Evolutionary conservation across 2,888 invertebrate species (phyloP).

Genomic region (Thymelicus lineola): DNA sequence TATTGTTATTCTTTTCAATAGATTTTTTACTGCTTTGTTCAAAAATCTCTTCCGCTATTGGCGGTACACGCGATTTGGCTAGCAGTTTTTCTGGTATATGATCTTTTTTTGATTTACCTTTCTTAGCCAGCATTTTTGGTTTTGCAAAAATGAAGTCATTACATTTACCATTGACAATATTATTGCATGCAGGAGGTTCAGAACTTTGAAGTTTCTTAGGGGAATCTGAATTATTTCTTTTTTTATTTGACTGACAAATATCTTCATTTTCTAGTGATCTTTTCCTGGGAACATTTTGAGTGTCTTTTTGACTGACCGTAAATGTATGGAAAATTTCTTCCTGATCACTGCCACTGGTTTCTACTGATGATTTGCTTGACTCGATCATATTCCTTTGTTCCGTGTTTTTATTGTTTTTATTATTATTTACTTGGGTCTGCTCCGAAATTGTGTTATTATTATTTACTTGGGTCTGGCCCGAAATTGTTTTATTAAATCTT

Average conservation of each 20-base stretch:
- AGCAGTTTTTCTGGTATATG: slow-evolving; percentile 29
- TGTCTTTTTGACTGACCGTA: neutral
- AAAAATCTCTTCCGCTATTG: slow-evolving; percentile 6
- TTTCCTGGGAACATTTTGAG: slow-evolving; percentile 47
- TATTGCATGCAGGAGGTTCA: neutral
- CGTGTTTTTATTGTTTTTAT: slow-evolving; percentile 10
- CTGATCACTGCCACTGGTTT: slow-evolving; percentile 37
- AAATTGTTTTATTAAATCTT: slow-evolving; percentile 60
- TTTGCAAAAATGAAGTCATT: slow-evolving; percentile 64
- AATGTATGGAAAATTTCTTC: slow-evolving; percentile 33
- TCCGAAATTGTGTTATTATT: slow-evolving; percentile 49
- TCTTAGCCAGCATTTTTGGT: slow-evolving; percentile 59
- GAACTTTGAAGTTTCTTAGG: slow-evolving; percentile 5
- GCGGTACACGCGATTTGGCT: slow-evolving; percentile 13
- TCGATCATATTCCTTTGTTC: slow-evolving; percentile 6
- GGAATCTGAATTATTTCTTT: slow-evolving; percentile 50
- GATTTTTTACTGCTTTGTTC: neutral
- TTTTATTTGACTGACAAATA: slow-evolving; percentile 47
- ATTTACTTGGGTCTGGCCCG: slow-evolving; percentile 15
- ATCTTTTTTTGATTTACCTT: slow-evolving; percentile 46
- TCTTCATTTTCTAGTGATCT: slow-evolving; percentile 35
- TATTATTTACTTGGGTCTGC: slow-evolving; percentile 16
- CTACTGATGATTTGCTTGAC: neutral
- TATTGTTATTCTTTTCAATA: neutral
- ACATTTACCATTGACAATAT: slow-evolving; percentile 30